Evolutionary conservation across 2,888 invertebrate species (phyloP), one percentile per base, ranked within the genome.

Genomic region (Phrixothrix hirtus): DNA sequence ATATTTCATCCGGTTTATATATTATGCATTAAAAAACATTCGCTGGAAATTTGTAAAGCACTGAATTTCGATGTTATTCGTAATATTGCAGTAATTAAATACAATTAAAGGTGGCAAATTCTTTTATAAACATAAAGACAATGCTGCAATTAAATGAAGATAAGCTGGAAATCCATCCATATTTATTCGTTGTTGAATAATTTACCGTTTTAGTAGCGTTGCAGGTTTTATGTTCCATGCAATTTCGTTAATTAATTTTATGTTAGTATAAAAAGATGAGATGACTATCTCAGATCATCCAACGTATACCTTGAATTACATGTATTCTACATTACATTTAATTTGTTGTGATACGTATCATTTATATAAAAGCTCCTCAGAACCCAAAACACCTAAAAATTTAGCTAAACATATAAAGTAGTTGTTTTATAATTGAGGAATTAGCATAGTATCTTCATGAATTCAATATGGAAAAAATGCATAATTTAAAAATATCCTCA

Each of bases 191-290:
- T 39, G 34, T n/a, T 47, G 38, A 47, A 47, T 47, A 47, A 47
- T 47, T 47, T 27, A 41, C 11, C 29, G 47, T 41, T 47, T 39
- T 41, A 27, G 25, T 34, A 32, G 39, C 15, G 34, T 35, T 32
- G 38, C 46, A 46, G 17, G 46, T 46, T 47, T 47, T 39, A 39
- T 34, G 34, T 31, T 46, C 31, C 46, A 37, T 13, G 37, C 46
- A 46, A 46, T 47, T 47, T 38, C 15, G 47, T 39, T 47, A 47
- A 47, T 47, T 47, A 47, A 34, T 47, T 47, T 39, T 17, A 27
- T 39, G 39, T 15, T 10, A 9, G 12, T 11, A 32, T 17, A 21
- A 34, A 47, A 32, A 17, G 21, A 38, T 47, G 21, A 32, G 32
- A 47, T 47, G 34, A 47, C 12, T 27, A 47, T 46, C 38, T 32